A percentile compares a stretch with the other conserved stretches of the same genome.
These are phyloP conservation scores for Platichthys stellatus DNA, from an alignment of 2,113 vertebrate genomes.

Conservation along the genomic window DNA sequence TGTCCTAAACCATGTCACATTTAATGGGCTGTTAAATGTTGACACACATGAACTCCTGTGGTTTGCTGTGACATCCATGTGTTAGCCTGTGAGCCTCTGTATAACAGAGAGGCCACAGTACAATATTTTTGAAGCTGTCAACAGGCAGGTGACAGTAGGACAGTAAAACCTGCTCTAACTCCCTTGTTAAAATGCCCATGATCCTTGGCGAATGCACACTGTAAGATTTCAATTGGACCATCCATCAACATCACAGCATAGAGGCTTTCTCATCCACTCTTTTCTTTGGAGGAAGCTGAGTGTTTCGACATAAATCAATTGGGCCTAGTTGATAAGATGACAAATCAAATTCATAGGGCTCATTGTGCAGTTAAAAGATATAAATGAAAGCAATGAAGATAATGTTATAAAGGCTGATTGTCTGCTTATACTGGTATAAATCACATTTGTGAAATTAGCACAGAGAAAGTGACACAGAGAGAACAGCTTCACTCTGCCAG, in stretches of 20 bases:
- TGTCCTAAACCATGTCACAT: too few relatives aligned
- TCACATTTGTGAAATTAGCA: constrained; percentile 45
- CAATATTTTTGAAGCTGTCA: too few relatives aligned
- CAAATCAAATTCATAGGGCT: constrained; percentile 55
- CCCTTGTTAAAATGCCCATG: neutral
- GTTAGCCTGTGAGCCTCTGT: too few relatives aligned
- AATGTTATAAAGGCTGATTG: constrained; percentile 58
- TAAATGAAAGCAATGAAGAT: constrained; percentile 70
- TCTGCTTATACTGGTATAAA: constrained; percentile 50
- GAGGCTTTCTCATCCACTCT: constrained; percentile 12
- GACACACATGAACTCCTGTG: too few relatives aligned
- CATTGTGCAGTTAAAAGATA: constrained; percentile 61
- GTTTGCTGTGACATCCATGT: too few relatives aligned
- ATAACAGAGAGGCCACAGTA: too few relatives aligned
- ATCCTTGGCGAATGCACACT: neutral
- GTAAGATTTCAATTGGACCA: neutral
- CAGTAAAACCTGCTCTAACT: neutral
- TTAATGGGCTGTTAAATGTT: too few relatives aligned
- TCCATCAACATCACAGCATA: constrained; percentile 30
- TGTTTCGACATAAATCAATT: constrained; percentile 47
- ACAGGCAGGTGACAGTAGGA: too few relatives aligned
- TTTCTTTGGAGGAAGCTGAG: neutral
- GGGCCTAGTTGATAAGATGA: constrained; percentile 59
- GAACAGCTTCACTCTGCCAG: neutral
- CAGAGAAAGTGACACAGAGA: constrained; percentile 15